phyloP scores from a whole-genome alignment of 2,888 invertebrate species.

The Caenorhabditis panamensis region DNA sequence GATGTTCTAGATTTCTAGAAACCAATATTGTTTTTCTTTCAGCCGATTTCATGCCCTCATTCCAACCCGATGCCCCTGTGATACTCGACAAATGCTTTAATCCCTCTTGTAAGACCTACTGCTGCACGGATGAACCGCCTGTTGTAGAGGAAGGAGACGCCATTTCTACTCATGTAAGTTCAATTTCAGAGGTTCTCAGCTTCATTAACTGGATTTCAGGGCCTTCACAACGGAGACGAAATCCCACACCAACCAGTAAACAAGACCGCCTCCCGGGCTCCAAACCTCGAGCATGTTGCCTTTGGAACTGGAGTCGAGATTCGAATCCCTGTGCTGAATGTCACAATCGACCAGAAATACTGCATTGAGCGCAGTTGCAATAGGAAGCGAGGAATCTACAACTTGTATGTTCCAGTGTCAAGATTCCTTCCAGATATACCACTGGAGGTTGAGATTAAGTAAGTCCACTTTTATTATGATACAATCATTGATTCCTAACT shows the following conservation, averaged over 20 bases:
- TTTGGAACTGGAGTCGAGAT: conserved; percentile 69
- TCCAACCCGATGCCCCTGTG: conserved; percentile 67
- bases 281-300: conserved; percentile 8
- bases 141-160: conserved; percentile 27
- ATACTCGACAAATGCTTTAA: conserved; percentile 64
- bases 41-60: conserved; percentile 55
- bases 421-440: conserved; percentile 71
- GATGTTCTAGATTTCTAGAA: no score
- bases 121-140: conserved; percentile 57
- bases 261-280: conserved; percentile 22
- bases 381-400: conserved; percentile 73
- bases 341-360: conserved; percentile 76
- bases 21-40: conserved; percentile 11
- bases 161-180: conserved; percentile 39
- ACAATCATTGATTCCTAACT: conserved; percentile 8
- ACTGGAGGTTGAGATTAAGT: conserved; percentile 69
- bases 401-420: conserved; percentile 77
- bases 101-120: conserved; percentile 65
- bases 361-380: conserved; percentile 73
- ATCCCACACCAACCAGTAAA: conserved; percentile 14
- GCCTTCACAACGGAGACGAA: conserved; percentile 30
- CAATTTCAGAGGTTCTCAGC: not conserved
- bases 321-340: conserved; percentile 72
- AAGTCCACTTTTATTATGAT: not conserved
- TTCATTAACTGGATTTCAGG: conserved; percentile 18